Evolutionary conservation across 2,797 vertebrate species (phyloP), one percentile per base, ranked within the genome.

Genomic region (Pantherophis alleghaniensis): DNA sequence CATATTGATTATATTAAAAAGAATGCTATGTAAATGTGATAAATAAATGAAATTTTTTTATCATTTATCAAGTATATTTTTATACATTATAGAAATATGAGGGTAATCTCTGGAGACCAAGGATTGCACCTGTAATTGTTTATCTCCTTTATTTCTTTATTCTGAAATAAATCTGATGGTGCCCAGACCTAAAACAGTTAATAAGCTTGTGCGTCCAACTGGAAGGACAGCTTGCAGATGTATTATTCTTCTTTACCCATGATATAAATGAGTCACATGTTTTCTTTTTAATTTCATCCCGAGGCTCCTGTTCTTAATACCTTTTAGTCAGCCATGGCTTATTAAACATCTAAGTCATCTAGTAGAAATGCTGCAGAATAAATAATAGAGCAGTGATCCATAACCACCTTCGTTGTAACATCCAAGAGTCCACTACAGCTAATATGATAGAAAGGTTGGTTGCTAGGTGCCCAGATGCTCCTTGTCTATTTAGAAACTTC

Each of bases 381-480:
- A 98, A 98, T 98, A 98, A 98, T 98, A 98, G 98, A 98, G 97
- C 98, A 97, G 95, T 97, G 96, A 98, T 98, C 98, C 97, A 98
- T 98, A 98, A 97, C 98, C 98, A 98, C 98, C 98, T 97, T 98
- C 97, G 94, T 96, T 97, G 94, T 96, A 97, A 97, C 96, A 97
- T 97, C 97, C 91, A 94, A 96, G 95, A 96, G 97, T 97, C 98
- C 97, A 97, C 96, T 95, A 96, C 96, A 95, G 97, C 97, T 97
- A 97, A 97, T 97, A 98, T 97, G 98, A 98, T 98, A 96, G 96
- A 97, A 96, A 93, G 95, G 96, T 97, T 95, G 96, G 98, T 99
- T 98, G 98, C 98, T 98, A 98, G 98, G 98, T 98, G 98, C 98
- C 98, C 97, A 98, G 98, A 98, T 97, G 97, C 97, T 96, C 97